phyloP scores from a whole-genome alignment of 2,797 vertebrate genomes.

The Sebastes steindachneri region DNA sequence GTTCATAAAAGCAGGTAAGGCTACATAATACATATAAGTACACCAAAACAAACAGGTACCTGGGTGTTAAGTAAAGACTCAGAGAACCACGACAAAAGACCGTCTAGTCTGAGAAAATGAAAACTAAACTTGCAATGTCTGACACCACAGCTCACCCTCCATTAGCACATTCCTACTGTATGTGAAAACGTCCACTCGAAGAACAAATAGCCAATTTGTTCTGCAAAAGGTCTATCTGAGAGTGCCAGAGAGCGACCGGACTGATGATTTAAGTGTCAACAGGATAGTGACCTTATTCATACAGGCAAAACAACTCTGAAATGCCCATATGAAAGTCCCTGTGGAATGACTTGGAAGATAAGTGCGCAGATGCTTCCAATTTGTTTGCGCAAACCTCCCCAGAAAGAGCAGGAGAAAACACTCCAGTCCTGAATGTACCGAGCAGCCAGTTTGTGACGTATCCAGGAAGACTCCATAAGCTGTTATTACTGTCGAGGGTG shows the following conservation, averaged over 20 bases:
- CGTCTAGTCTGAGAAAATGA: background rate
- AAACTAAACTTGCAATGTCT: background rate
- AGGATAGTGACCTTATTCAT: background rate
- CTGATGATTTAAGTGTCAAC: background rate
- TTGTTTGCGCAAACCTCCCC: background rate
- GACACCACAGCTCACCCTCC: background rate
- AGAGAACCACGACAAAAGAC: background rate
- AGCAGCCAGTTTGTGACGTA: background rate
- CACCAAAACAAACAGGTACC: background rate
- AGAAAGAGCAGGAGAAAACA: background rate
- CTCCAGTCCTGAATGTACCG: background rate
- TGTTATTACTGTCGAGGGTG: slow-evolving; percentile 15
- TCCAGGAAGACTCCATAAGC: background rate
- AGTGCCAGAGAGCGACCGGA: too few relatives aligned
- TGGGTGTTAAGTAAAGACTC: background rate
- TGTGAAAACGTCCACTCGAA: background rate
- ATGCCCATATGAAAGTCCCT: background rate
- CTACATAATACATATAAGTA: background rate
- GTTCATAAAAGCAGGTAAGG: background rate
- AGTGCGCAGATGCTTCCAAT: background rate
- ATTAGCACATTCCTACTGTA: background rate
- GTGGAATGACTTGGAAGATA: background rate
- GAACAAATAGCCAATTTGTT: background rate
- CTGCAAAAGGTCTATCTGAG: background rate
- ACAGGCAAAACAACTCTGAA: background rate